Base-by-base conservation (phyloP, 1,140 invertebrate genomes). In the Micrasema longulum region DNA sequence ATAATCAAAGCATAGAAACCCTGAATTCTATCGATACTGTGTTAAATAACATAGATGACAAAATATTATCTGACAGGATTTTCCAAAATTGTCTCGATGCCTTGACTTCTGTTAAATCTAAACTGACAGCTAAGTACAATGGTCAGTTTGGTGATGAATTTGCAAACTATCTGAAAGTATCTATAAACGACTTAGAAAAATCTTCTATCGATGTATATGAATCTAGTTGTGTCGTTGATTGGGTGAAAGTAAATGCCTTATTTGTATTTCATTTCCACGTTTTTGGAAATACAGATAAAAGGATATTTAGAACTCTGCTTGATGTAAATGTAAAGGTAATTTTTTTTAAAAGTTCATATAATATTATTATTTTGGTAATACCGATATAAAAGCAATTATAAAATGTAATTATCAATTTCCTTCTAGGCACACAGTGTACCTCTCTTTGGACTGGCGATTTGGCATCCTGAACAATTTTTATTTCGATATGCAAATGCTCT, bases 391-490 rank as follows among this genome's bases (percentile, higher is more conserved):
- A n/a, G n/a, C n/a, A n/a, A n/a, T n/a, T n/a, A n/a, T n/a, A n/a
- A n/a, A n/a, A n/a, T n/a, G n/a, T n/a, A n/a, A n/a, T n/a, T n/a
- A n/a, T n/a, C n/a, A n/a, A n/a, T n/a, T 55, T 72, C 75, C 79
- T 82, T 83, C 22, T 79, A 89, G 85, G 82, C 92, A 57, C 92
- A 92, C 60, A 91, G 90, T 48, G 88, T 95, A 20, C 90, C 89
- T 60, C 80, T 96, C 3, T 84, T 89, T 55, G 93, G 93, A 1
- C 92, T 92, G 79, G 85, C 92, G 16, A 79, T 95, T 35, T 96
- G 93, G 93, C 89, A 92, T 78, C 92, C 94, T 5, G 92, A 92
- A 80, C 85, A 88, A 72, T 95, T 95, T 82, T 83, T 95, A 12
- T 80, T 88, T 36, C 85, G 85, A 74, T 88, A 90, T 82, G 78